Percentiles rank a stretch among this genome's conserved stretches.
phyloP scores from a whole-genome alignment of 2,113 vertebrate species.

The Origma solitaria region DNA sequence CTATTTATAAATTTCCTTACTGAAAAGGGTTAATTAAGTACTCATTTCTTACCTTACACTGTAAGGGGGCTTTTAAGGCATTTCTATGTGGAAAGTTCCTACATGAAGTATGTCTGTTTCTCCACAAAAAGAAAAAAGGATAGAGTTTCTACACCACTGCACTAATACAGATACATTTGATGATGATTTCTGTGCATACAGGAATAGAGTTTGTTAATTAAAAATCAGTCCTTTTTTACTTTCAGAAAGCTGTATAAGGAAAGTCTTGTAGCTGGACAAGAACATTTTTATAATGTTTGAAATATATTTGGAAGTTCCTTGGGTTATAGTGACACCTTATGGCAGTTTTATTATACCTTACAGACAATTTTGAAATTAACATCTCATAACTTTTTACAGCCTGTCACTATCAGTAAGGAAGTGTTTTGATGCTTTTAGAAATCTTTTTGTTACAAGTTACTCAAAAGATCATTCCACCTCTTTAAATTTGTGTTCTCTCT shows the following conservation, averaged over 20 bases:
- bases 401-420: background rate
- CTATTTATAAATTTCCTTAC: background rate
- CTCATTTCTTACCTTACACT: background rate
- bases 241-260: background rate
- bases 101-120: background rate
- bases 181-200: background rate
- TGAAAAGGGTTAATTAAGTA: background rate
- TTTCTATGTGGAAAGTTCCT: background rate
- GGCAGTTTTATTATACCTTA: constrained; percentile 2
- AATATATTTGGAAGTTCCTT: background rate
- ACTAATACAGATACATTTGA: background rate
- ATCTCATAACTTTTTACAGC: background rate
- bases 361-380: background rate
- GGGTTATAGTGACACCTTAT: constrained; percentile 69
- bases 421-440: background rate
- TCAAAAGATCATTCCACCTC: background rate
- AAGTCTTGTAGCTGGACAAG: background rate
- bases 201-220: background rate
- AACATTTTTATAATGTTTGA: background rate
- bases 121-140: background rate
- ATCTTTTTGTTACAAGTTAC: background rate
- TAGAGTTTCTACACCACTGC: background rate
- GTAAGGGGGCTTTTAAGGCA: background rate
- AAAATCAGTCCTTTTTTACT: background rate
- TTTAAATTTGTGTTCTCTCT: background rate